Base-by-base conservation (phyloP, 2,888 invertebrate species). In the Branchipolynoe longqiensis region DNA sequence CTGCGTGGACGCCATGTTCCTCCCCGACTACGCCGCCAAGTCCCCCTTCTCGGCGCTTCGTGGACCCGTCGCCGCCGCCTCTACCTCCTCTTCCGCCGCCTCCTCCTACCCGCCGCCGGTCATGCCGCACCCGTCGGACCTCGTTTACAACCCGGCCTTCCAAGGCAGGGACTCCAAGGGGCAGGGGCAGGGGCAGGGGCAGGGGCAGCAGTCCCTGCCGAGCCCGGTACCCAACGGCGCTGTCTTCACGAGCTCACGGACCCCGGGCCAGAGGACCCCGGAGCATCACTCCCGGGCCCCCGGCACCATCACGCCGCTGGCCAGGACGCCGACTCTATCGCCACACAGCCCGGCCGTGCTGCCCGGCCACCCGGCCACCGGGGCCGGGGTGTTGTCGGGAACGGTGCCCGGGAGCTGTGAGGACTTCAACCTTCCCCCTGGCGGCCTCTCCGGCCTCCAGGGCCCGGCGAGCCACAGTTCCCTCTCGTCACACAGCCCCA, bases 241-340 rank as follows among this genome's bases (percentile, higher is more conserved):
- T n/a, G n/a, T n/a, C n/a, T n/a, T n/a, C n/a, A n/a, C 38, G 14
- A 38, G 69, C 2, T 38, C 69, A 1, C 12, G 69, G 69, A 69
- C 69, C 0, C 69, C 69, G 1, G 69, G 38, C 0, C 69, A 33
- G 36, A 69, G 69, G 69, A 69, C 69, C 2, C 69, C 69, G 14
- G 69, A 38, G 1, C 33, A 33, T 14, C 22, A 38, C 69, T 36
- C 36, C 69, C 8, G 69, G 69, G 2, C 38, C 69, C 18, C 33
- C 18, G 69, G 38, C 69, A 12, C 69, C 69, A 69, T n/a, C n/a
- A n/a, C n/a, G n/a, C n/a, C n/a, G n/a, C n/a, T n/a, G n/a, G n/a
- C n/a, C n/a, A n/a, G n/a, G n/a, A n/a, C n/a, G n/a, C n/a, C n/a
- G n/a, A n/a, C n/a, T n/a, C n/a, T n/a, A n/a, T n/a, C n/a, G n/a